Percentiles rank a stretch among this genome's conserved stretches.
Conservation (phyloP, 2,888 invertebrate species). For the Tenthredo amoena region DNA sequence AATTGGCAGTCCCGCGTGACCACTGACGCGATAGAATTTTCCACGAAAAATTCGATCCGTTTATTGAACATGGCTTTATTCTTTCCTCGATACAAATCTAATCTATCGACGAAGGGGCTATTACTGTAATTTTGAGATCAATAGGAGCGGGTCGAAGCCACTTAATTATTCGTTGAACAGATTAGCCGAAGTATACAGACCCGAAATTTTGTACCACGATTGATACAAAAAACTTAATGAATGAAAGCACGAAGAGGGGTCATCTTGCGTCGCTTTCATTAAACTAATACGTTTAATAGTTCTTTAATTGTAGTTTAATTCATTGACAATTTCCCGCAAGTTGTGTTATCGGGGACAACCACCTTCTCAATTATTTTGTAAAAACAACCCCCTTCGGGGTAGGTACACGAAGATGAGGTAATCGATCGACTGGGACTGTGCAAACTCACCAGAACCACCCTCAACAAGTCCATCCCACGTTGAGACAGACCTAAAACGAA, state of each 20-base stretch:
- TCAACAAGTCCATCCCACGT: background rate
- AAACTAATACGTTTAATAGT: background rate
- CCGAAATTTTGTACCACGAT: background rate
- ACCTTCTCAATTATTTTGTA: background rate
- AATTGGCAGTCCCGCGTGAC: conserved; percentile 29
- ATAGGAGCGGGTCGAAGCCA: background rate
- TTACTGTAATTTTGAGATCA: background rate
- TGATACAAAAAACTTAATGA: background rate
- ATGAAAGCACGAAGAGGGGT: background rate
- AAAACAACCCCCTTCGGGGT: background rate
- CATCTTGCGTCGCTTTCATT: background rate
- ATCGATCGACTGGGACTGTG: background rate
- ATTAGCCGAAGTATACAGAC: background rate
- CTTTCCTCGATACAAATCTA: background rate
- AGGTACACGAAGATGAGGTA: background rate
- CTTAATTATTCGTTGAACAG: background rate
- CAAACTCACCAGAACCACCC: background rate
- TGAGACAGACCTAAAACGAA: background rate
- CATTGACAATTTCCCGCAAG: background rate
- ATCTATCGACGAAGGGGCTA: background rate
- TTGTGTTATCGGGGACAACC: background rate
- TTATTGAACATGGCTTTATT: background rate
- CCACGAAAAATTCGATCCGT: background rate
- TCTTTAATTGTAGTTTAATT: conserved; percentile 7
- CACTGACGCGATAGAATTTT: background rate